A percentile compares a stretch with the other conserved stretches of the same genome.
phyloP scores from a whole-genome alignment of 2,113 vertebrate species.

The Hyperopisus bebe region DNA sequence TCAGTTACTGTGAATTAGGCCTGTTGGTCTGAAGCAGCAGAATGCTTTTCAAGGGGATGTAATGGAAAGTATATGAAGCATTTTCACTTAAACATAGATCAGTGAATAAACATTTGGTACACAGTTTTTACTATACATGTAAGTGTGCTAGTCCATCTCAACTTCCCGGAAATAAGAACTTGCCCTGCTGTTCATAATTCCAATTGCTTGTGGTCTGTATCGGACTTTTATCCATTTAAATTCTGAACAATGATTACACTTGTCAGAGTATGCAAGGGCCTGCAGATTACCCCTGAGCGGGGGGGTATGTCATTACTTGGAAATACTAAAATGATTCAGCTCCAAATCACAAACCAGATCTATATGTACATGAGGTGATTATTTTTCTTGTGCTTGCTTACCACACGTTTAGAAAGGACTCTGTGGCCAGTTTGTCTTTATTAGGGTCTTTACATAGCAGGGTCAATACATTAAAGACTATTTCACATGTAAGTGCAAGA shows the following conservation, averaged over 20 bases:
- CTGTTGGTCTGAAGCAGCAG: background rate
- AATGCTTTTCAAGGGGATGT: background rate
- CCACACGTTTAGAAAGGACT: background rate
- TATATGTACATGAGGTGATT: background rate
- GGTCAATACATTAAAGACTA: slow-evolving; percentile 13
- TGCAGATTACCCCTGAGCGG: background rate
- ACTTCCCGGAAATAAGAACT: background rate
- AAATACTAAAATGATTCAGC: background rate
- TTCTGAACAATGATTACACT: background rate
- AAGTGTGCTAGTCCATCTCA: background rate
- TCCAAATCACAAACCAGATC: background rate
- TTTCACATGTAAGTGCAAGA: background rate
- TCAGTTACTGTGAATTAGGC: background rate
- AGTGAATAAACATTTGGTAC: background rate
- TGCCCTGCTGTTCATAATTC: background rate
- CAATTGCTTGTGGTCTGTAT: background rate
- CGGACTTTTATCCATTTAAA: background rate
- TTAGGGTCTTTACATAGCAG: slow-evolving; percentile 8
- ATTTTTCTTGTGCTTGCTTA: background rate
- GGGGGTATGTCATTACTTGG: background rate
- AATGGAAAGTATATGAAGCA: background rate
- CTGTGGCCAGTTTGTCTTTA: slow-evolving; percentile 14
- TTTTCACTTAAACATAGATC: background rate
- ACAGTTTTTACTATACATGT: background rate
- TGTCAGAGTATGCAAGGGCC: background rate